Evolutionary conservation across 2,888 invertebrate species (phyloP).

Genomic region (Mellilla xanthometata): DNA sequence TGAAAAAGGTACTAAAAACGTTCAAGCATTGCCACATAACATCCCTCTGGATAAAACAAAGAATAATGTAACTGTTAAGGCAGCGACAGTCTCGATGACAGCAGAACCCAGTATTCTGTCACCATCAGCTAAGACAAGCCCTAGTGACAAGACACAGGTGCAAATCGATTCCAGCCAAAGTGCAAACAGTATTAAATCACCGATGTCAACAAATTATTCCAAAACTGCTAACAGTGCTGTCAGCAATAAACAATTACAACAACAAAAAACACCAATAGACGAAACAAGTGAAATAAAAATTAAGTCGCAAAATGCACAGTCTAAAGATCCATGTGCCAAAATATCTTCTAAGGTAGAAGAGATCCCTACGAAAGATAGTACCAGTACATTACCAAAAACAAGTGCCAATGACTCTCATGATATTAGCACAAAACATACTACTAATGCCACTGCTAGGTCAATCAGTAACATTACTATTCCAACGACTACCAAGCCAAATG

Average conservation of each 20-base stretch:
- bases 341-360: slow-evolving; percentile 18
- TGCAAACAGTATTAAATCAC: slow-evolving; percentile 13
- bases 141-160: slow-evolving; percentile 10
- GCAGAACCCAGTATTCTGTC: slow-evolving; percentile 8
- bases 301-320: slow-evolving; percentile 15
- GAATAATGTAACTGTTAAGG: slow-evolving; percentile 13
- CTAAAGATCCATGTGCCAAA: slow-evolving; percentile 21
- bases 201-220: slow-evolving; percentile 3
- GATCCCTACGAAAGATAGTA: slow-evolving; percentile 26
- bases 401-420: slow-evolving; percentile 29
- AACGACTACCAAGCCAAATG: slow-evolving; percentile 22
- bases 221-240: slow-evolving; percentile 20
- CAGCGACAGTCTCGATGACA: slow-evolving; percentile 7
- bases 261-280: slow-evolving; percentile 45
- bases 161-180: not conserved
- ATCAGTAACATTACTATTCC: slow-evolving; percentile 18
- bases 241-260: slow-evolving; percentile 46
- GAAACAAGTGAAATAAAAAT: slow-evolving; percentile 34
- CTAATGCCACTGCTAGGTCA: slow-evolving; percentile 14
- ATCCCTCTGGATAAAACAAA: slow-evolving; percentile 12
- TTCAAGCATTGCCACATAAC: slow-evolving; percentile 16
- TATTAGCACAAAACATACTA: slow-evolving; percentile 20
- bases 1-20: slow-evolving; percentile 7
- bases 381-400: slow-evolving; percentile 29
- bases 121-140: slow-evolving; percentile 6